Evolutionary conservation across 2,797 vertebrate genomes (phyloP), one percentile per base, ranked within the genome.

Genomic region (Sus cebifrons): DNA sequence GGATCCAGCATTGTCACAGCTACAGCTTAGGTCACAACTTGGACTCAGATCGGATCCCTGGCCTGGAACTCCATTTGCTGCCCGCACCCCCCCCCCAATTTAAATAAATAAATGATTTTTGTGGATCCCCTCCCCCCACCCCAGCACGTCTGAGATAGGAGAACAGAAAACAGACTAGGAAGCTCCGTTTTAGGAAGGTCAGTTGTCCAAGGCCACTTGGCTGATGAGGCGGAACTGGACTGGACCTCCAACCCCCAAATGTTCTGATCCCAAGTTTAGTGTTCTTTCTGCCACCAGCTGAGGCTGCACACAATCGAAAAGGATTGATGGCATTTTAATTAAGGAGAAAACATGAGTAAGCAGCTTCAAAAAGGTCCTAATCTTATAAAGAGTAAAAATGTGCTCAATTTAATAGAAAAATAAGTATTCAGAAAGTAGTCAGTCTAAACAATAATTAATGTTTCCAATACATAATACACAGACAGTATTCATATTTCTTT

Each of bases 291-390:
- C 75, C 68, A 68, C 52, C 32, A 32, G 18, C 67, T 52, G 16
- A 84, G 29, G 68, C 32, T 77, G 4, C 11, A 5, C 27, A 65
- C 10, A 3, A 70, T 68, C 84, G 68, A 13, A 70, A 94, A 74
- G n/a, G 4, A 74, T 40, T 25, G 17, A 77, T 18, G 40, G 21
- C 1, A 7, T 73, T 79, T 93, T 60, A 68, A 94, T 60, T 81
- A 60, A 86, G 36, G 27, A 89, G 54, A 44, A 95, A 67, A 75
- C 78, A 95, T n/a, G 70, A 62, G 15, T 27, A 96, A 84, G 60
- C n/a, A 85, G 17, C 58, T 86, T 70, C 15, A 2, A 85, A 85
- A 89, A 92, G 73, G 0, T 94, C 67, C 49, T 62, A 65, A 89
- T 60, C 40, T 79, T n/a, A 84, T 73, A 88, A 70, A 86, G n/a